Evolutionary conservation across 2,888 invertebrate species (phyloP).

Genomic region (Schizotus pectinicornis): DNA sequence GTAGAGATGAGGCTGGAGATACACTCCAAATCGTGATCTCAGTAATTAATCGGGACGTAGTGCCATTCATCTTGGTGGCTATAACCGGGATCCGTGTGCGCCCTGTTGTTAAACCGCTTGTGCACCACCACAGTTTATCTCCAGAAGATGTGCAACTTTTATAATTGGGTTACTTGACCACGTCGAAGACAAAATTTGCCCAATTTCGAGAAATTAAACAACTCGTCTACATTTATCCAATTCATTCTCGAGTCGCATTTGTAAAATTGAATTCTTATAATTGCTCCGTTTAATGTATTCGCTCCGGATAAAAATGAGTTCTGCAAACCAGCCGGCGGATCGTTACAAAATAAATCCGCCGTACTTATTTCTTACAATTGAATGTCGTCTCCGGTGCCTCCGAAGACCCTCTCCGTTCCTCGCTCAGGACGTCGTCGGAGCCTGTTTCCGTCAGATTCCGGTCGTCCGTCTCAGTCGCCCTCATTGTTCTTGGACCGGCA

Average conservation of each 20-base stretch:
- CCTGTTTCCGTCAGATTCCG: slow-evolving; percentile 47
- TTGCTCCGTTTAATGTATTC: slow-evolving; percentile 48
- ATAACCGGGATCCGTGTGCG: slow-evolving; percentile 18
- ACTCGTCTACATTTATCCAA: too few relatives aligned
- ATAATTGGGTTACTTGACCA: slow-evolving; percentile 28
- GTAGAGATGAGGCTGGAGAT: slow-evolving; percentile 30
- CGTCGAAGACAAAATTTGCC: too few relatives aligned
- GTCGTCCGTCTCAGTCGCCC: slow-evolving; percentile 47
- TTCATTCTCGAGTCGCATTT: too few relatives aligned
- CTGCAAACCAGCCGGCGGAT: slow-evolving; percentile 44
- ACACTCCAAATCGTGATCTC: slow-evolving; percentile 38
- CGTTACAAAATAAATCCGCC: slow-evolving; percentile 51
- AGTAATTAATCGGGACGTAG: slow-evolving; percentile 35
- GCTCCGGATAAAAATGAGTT: slow-evolving; percentile 50
- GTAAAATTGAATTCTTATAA: slow-evolving; percentile 43
- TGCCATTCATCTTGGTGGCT: slow-evolving; percentile 37
- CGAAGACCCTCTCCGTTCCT: slow-evolving; percentile 7
- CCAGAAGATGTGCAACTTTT: slow-evolving; percentile 10
- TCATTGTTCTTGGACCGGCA: slow-evolving; percentile 51
- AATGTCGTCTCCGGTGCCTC: slow-evolving; percentile 42
- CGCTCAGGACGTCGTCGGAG: slow-evolving; percentile 24
- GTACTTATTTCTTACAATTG: slow-evolving; percentile 51
- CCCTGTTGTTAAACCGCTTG: slow-evolving; percentile 14
- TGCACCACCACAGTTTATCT: slow-evolving; percentile 21
- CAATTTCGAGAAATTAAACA: too few relatives aligned